phyloP scores from a whole-genome alignment of 2,888 invertebrate species.

The Rotaria sp. region DNA sequence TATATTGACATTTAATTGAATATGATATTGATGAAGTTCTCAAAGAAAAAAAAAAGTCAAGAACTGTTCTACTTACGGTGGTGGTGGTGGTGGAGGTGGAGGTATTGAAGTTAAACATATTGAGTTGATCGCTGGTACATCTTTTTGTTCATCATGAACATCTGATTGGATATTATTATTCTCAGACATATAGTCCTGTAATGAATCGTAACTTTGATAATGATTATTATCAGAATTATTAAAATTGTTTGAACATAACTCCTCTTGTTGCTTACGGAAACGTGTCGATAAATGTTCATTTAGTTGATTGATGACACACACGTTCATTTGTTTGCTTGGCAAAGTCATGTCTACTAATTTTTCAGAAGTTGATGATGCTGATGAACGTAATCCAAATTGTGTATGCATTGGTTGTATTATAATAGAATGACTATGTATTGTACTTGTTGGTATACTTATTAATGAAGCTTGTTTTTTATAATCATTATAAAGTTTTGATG shows the following conservation, averaged over 20 bases:
- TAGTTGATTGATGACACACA: not conserved
- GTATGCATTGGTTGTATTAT: constrained; percentile 11
- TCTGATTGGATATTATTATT: not conserved
- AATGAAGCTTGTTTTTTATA: not conserved
- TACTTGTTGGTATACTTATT: not conserved
- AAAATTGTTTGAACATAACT: not conserved
- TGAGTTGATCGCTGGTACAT: not conserved
- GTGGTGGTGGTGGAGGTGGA: not conserved
- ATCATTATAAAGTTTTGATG: constrained; percentile 2
- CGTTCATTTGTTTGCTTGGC: constrained; percentile 8
- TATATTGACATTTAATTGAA: too few relatives aligned
- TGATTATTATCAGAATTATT: not conserved
- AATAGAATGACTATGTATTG: not conserved
- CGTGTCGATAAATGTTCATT: constrained; percentile 26
- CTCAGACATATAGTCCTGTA: not conserved
- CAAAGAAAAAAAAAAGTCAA: too few relatives aligned
- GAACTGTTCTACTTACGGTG: not conserved
- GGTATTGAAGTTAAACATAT: not conserved
- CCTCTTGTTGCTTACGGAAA: not conserved
- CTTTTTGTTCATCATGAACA: not conserved
- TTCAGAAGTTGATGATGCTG: not conserved
- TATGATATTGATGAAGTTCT: too few relatives aligned
- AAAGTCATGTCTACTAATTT: not conserved
- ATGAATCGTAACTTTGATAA: not conserved
- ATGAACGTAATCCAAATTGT: not conserved